A percentile compares a stretch with the other conserved stretches of the same genome.
These are phyloP conservation scores for Gadopsis bispinosus DNA, from an alignment of 2,797 vertebrate species.

Conservation along the genomic window DNA sequence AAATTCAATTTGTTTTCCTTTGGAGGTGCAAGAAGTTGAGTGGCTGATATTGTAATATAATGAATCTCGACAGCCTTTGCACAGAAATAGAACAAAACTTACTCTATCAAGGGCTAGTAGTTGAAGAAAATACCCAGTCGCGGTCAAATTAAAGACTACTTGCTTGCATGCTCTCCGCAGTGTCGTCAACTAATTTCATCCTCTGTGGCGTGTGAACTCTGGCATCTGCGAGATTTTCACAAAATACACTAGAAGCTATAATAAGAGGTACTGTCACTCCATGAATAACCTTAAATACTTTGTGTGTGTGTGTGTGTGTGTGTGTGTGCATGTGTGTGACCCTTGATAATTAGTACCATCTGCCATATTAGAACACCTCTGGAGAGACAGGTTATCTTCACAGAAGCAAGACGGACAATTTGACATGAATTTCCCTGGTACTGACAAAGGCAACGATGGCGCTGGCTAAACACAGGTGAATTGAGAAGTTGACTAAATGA, in stretches of 20 bases:
- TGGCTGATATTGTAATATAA: slow-evolving; percentile 34
- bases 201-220: slow-evolving; percentile 55
- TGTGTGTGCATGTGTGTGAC: slow-evolving; percentile 60
- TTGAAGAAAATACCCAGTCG: slow-evolving; percentile 14
- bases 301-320: slow-evolving; percentile 23
- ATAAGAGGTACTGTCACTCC: slow-evolving; percentile 59
- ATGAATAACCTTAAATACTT: slow-evolving; percentile 60
- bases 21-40: slow-evolving; percentile 30
- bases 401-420: slow-evolving; percentile 63
- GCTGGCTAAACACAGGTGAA: background rate
- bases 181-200: slow-evolving; percentile 46
- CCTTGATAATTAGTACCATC: slow-evolving; percentile 84
- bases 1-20: slow-evolving; percentile 47
- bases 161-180: background rate
- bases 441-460: slow-evolving; percentile 1
- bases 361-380: slow-evolving; percentile 77
- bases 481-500: background rate
- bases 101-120: background rate
- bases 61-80: slow-evolving; percentile 34
- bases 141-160: slow-evolving; percentile 17
- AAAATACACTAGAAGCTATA: slow-evolving; percentile 59
- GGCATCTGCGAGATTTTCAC: slow-evolving; percentile 55
- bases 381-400: slow-evolving; percentile 70
- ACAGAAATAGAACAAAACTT: slow-evolving; percentile 39
- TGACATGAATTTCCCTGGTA: slow-evolving; percentile 26